These are phyloP conservation scores for Dendrolimus kikuchii DNA, from an alignment of 1,140 invertebrate species.

Conservation along the genomic window DNA sequence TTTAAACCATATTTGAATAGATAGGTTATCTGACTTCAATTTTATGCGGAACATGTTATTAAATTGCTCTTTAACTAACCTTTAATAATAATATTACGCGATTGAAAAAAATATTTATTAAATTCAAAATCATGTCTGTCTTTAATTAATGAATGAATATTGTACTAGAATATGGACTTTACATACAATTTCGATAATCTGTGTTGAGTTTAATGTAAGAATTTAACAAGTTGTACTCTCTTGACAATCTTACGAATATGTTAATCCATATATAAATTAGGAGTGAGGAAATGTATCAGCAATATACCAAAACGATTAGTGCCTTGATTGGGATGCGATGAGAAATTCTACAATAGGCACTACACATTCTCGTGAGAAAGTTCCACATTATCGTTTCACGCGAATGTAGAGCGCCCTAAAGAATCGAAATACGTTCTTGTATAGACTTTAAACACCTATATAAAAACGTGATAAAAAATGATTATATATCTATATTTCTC, in stretches of 20 bases:
- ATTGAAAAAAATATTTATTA: no score
- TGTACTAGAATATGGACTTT: neutral
- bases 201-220: constrained; percentile 31
- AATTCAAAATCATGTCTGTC: no score
- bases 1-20: no score
- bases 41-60: no score
- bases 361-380: no score
- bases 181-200: constrained; percentile 17
- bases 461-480: constrained; percentile 40
- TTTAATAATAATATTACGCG: no score
- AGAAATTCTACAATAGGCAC: constrained; percentile 17
- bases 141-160: no score
- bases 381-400: no score
- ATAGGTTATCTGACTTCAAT: no score
- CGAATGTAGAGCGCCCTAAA: constrained; percentile 23
- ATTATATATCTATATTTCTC: constrained; percentile 70
- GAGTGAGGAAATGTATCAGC: constrained; percentile 68
- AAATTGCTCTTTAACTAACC: no score
- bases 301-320: constrained; percentile 70
- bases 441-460: constrained; percentile 23
- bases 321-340: constrained; percentile 56
- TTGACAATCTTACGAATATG: constrained; percentile 48
- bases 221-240: constrained; percentile 50
- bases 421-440: constrained; percentile 38
- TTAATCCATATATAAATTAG: constrained; percentile 59